Conservation (phyloP, 2,888 invertebrate genomes). For the Acrocyrtus sp. region DNA sequence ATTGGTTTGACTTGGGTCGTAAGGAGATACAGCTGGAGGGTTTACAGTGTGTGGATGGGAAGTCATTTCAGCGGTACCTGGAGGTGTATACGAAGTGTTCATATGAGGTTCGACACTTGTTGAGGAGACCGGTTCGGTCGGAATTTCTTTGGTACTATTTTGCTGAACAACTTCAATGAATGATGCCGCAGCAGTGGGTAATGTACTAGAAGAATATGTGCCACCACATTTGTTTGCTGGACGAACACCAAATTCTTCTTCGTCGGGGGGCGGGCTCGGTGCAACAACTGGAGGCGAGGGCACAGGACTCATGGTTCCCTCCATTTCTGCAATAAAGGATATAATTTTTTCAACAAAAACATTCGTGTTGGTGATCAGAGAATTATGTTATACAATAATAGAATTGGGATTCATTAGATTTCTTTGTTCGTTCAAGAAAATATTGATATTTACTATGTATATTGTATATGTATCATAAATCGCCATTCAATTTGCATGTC, state of each 20-base stretch:
- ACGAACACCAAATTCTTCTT: conserved; percentile 43
- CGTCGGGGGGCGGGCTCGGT: conserved; percentile 56
- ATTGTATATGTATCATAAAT: too few relatives aligned
- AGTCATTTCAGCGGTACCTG: not conserved
- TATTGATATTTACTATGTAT: not conserved
- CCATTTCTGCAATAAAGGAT: conserved; percentile 56
- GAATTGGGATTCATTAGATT: too few relatives aligned
- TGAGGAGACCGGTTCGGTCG: conserved; percentile 14
- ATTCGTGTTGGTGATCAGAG: too few relatives aligned
- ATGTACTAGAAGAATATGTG: conserved; percentile 6
- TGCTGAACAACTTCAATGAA: conserved; percentile 30
- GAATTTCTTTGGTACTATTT: conserved; percentile 46
- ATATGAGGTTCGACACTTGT: not conserved
- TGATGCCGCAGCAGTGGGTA: conserved; percentile 20
- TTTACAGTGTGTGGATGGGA: too few relatives aligned
- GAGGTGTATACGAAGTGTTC: conserved; percentile 1
- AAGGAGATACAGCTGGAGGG: not conserved
- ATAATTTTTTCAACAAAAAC: conserved; percentile 1
- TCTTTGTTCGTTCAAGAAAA: not conserved
- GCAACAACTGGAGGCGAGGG: conserved; percentile 60
- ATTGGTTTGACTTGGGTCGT: conserved; percentile 7
- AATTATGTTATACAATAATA: too few relatives aligned
- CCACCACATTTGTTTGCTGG: conserved; percentile 27
- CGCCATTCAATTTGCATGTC: too few relatives aligned
- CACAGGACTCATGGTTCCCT: conserved; percentile 58